These are phyloP conservation scores for Aptenodytes patagonicus DNA, from an alignment of 2,113 vertebrate genomes.

Conservation along the genomic window DNA sequence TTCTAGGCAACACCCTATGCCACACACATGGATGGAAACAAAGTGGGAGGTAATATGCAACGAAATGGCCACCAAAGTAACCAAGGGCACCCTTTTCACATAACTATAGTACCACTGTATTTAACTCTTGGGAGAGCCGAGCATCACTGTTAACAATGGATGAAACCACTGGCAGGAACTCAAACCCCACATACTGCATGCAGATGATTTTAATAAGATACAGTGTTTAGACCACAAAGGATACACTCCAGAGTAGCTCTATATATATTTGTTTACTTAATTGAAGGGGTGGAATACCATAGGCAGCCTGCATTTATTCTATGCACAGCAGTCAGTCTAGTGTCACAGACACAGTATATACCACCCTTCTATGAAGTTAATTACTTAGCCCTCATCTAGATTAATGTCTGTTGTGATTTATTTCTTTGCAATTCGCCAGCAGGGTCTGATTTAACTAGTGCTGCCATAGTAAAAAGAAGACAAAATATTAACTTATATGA, in stretches of 20 bases:
- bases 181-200: conserved; percentile 62
- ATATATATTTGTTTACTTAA: conserved; percentile 71
- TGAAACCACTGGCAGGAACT: conserved; percentile 71
- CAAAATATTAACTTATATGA: conserved; percentile 34
- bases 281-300: conserved; percentile 67
- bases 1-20: conserved; percentile 74
- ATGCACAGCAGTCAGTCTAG: conserved; percentile 53
- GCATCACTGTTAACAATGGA: conserved; percentile 72
- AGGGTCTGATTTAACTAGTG: conserved; percentile 28
- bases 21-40: conserved; percentile 77
- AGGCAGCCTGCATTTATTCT: conserved; percentile 55
- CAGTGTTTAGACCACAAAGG: conserved; percentile 60
- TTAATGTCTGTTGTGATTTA: conserved; percentile 67
- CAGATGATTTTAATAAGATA: conserved; percentile 57
- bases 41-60: conserved; percentile 75
- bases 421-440: conserved; percentile 31
- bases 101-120: conserved; percentile 56
- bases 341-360: conserved; percentile 54
- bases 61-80: conserved; percentile 58
- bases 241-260: conserved; percentile 62
- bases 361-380: conserved; percentile 55
- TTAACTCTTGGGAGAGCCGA: conserved; percentile 66
- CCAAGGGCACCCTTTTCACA: conserved; percentile 62
- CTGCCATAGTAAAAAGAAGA: not conserved
- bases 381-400: conserved; percentile 54